Evolutionary conservation across 2,888 invertebrate genomes (phyloP), one percentile per base, ranked within the genome.

Genomic region (Xestia c-nigrum): DNA sequence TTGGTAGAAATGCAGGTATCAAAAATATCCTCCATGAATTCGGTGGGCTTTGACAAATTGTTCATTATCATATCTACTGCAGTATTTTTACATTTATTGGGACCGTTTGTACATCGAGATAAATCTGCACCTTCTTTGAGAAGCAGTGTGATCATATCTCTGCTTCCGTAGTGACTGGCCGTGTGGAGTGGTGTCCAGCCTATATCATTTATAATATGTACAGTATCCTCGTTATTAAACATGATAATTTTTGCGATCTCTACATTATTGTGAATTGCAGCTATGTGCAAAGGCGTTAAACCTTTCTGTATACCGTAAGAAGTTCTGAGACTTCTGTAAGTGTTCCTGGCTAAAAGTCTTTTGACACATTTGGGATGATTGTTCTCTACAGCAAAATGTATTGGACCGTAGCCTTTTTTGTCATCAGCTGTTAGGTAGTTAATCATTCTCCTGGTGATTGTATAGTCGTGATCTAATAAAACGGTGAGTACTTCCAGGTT

Each of bases 401-500:
- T 85, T 6, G 90, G 90, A 1, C 87, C 86, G 16, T 83, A 88
- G 6, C 85, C 85, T 73, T 86, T 85, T 72, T 74, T 80, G 46
- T 88, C 66, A 19, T 86, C 84, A 66, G 70, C 79, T 31, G 89
- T 90, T 80, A 91, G 63, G 10, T 95, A 87, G 78, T 93, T 91
- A 38, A 94, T 88, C 88, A 93, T 89, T 24, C 64, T 64, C 66
- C 87, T 84, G 0, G 92, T 89, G 9, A 94, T 79, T 21, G 88
- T 78, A 90, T 94, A 85, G 43, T 96, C 88, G 89, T 94, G 86
- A 89, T 93, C 92, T 47, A 97, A 85, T 50, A 97, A 91, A 24
- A 93, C 91, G 80, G 95, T 94, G 12, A 97, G 94, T 81, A 97
- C 96, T 21, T 95, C 94, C n/a, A 93, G 85, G 72, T 95, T 93